Percentiles rank a stretch among this genome's conserved stretches.
Conservation (phyloP, 2,797 vertebrate genomes). For the Sorex maritimensis region DNA sequence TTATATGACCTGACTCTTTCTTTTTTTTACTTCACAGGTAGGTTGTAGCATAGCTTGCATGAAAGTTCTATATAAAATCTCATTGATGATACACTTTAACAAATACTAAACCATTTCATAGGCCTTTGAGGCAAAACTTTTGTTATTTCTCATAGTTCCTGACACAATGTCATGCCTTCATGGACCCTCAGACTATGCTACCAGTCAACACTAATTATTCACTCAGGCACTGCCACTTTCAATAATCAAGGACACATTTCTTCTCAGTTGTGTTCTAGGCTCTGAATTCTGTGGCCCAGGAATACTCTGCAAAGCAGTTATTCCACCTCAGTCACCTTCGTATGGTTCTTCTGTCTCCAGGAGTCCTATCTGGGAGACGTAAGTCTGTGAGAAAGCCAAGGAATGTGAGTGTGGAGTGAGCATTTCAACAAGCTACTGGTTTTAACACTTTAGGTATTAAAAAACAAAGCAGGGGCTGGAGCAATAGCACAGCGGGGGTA, state of each 20-base stretch:
- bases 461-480: too few species aligned
- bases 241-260: not conserved
- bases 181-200: not conserved
- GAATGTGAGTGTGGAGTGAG: accelerated
- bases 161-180: not conserved
- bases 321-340: not conserved
- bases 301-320: constrained; percentile 28
- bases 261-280: constrained; percentile 2
- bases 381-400: not conserved
- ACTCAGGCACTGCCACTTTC: not conserved
- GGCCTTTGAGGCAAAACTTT: not conserved
- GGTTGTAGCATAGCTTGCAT: not conserved
- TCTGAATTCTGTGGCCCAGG: not conserved
- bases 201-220: not conserved
- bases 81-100: not conserved
- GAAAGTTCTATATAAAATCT: not conserved
- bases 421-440: not conserved
- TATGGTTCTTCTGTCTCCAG: not conserved
- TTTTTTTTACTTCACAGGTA: not conserved
- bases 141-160: constrained; percentile 24
- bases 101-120: constrained; percentile 16
- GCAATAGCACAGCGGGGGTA: too few species aligned
- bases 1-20: not conserved
- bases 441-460: not conserved
- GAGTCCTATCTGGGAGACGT: not conserved